Base-by-base conservation (phyloP, 2,888 invertebrate species). In the Artemia sinica region DNA sequence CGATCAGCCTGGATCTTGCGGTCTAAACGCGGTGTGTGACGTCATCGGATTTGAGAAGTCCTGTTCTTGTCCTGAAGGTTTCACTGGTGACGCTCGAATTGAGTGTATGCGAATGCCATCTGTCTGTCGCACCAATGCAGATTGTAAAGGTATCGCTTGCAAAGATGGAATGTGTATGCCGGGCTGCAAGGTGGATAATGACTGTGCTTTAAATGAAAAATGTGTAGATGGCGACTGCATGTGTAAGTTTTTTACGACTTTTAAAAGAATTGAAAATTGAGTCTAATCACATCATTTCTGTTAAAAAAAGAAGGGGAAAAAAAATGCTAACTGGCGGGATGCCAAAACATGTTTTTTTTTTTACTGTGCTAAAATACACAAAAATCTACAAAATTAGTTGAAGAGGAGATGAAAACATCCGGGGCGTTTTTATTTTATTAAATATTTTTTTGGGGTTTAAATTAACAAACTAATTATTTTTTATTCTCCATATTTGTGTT, bases 141-240 rank as follows among this genome's bases (percentile, higher is more conserved):
- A 85, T 72, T 92, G 92, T 75, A 78, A 81, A n/a, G 86, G 84
- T 50, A 84, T 85, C 73, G 82, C 84, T 49, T 93, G 93, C 75
- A 84, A 86, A 71, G 86, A 90, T 75, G 88, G 87, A 68, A 86
- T 89, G 78, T 93, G 93, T 76, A 80, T 88, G 71, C 89, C 89
- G 7, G 81, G 81, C 66, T 93, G 93, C 75, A 79, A 79, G 51
- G 80, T 78, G 14, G 91, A 93, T 77, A 86, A 86, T 74, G 84
- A 89, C 72, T 93, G 93, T 77, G 92, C 91, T 5, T 82, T 87
- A 71, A 93, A 93, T 76, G 93, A 93, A 79, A 88, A 90, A 77
- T 93, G 93, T 78, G 80, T 89, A 10, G 83, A 84, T 75, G 88
- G 86, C 73, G 86, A 85, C 74, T 93, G 92, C 77, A 84, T 89